Base-by-base conservation (phyloP, 2,888 invertebrate genomes). In the Lepetodrilus schrolli region DNA sequence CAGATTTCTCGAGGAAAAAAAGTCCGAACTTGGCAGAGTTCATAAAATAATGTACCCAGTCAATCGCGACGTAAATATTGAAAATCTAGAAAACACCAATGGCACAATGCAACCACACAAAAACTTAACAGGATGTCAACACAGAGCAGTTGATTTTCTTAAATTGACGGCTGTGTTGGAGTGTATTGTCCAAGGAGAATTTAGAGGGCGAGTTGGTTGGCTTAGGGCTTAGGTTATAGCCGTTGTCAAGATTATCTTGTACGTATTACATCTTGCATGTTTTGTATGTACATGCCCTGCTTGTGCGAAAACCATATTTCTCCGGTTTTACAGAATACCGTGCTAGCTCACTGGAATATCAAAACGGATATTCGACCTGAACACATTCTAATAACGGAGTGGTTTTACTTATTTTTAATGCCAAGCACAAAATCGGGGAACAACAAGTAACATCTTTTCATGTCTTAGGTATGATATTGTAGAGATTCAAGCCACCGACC, bases 91-190 rank as follows among this genome's bases (percentile, higher is more conserved):
- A 43, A 4, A 5, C n/a, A 2, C 1, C 43, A 17, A 13, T 43
- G 5, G 43, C 13, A 43, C 20, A 17, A 48, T 21, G 34, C 10
- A 34, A 58, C 58, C 58, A 30, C 58, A 58, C 34, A 34, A 58
- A 48, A 58, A n/a, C 58, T 58, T 23, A 21, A 58, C 58, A 58
- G 58, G 58, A 58, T 58, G 58, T 58, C 58, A 34, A 58, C 58
- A 58, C 58, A 34, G 26, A 23, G 58, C 17, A 30, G 7, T 2
- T n/a, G 2, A 8, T 10, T 26, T 4, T 23, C 0, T 30, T 30
- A 58, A 58, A 5, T 30, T n/a, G n/a, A n/a, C n/a, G n/a, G n/a
- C n/a, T n/a, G n/a, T n/a, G n/a, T n/a, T n/a, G n/a, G n/a, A n/a
- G n/a, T n/a, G n/a, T n/a, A n/a, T n/a, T n/a, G n/a, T n/a, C n/a